Conservation (phyloP, 2,797 vertebrate genomes). For the Tarsius wallacei region DNA sequence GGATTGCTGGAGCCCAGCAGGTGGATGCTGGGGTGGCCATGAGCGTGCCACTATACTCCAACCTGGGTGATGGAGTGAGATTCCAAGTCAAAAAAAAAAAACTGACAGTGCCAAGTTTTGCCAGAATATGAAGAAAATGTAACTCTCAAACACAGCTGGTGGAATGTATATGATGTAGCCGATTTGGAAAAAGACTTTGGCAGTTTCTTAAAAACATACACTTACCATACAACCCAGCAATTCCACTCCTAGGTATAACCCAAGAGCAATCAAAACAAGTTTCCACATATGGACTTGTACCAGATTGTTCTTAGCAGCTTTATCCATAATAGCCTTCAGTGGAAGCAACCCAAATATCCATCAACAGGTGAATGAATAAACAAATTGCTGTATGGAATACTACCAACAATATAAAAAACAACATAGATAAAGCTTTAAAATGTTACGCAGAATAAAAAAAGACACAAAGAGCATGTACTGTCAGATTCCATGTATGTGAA, state of each 20-base stretch:
- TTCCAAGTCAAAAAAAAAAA: too few species aligned
- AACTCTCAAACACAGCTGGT: not conserved
- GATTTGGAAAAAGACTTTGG: not conserved
- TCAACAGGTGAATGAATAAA: too few species aligned
- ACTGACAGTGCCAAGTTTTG: not conserved
- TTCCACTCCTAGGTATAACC: too few species aligned
- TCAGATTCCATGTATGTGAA: not conserved
- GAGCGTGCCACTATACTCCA: too few species aligned
- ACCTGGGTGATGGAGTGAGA: too few species aligned
- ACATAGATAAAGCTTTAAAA: not conserved
- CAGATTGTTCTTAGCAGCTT: too few species aligned
- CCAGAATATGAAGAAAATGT: not conserved
- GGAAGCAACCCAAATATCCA: too few species aligned
- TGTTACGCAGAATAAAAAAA: not conserved
- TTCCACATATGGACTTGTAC: too few species aligned
- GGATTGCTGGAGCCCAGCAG: too few species aligned
- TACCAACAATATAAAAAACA: not conserved
- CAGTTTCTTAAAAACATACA: not conserved
- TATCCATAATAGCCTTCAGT: too few species aligned
- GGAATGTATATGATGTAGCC: not conserved
- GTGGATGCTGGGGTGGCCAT: too few species aligned
- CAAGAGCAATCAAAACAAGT: too few species aligned
- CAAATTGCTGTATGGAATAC: not conserved
- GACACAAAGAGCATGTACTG: not conserved
- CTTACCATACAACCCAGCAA: not conserved